Evolutionary conservation across 2,113 vertebrate genomes (phyloP).

Genomic region (Bufo gargarizans): DNA sequence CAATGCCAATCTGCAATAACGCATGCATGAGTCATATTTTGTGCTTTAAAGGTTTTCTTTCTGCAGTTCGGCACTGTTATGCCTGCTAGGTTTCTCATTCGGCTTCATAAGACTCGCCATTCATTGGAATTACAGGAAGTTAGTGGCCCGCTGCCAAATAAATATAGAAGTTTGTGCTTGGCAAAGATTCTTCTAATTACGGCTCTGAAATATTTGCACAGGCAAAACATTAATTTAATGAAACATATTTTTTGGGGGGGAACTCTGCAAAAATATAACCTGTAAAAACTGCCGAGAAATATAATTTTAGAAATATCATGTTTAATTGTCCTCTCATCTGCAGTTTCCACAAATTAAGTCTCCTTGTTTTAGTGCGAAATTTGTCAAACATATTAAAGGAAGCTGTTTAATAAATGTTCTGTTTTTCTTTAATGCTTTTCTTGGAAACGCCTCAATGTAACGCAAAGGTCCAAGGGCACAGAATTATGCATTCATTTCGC

Average conservation of each 20-base stretch:
- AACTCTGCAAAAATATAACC: slow-evolving; percentile 5
- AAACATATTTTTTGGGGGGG: neutral
- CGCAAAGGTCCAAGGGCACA: slow-evolving; percentile 13
- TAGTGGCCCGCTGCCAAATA: slow-evolving; percentile 72
- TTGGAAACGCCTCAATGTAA: slow-evolving; percentile 28
- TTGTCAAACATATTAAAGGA: slow-evolving; percentile 50
- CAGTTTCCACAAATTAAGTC: slow-evolving; percentile 25
- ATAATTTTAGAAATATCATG: slow-evolving; percentile 1
- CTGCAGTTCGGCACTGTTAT: neutral
- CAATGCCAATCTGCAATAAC: neutral
- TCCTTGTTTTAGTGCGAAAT: neutral
- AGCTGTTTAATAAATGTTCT: slow-evolving; percentile 47
- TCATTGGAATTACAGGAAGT: slow-evolving; percentile 70
- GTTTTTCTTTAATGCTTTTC: slow-evolving; percentile 31
- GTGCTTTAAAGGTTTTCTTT: slow-evolving; percentile 9
- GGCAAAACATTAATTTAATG: slow-evolving; percentile 54
- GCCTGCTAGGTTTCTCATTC: slow-evolving; percentile 58
- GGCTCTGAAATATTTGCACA: slow-evolving; percentile 74
- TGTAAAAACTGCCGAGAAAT: neutral
- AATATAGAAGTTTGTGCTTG: slow-evolving; percentile 75
- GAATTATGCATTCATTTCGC: slow-evolving; percentile 19
- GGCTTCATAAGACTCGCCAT: slow-evolving; percentile 71
- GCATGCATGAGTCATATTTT: neutral
- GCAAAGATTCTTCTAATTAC: slow-evolving; percentile 78
- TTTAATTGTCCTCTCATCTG: slow-evolving; percentile 16